Base-by-base conservation (phyloP, 2,113 vertebrate genomes). In the Alethe diademata region DNA sequence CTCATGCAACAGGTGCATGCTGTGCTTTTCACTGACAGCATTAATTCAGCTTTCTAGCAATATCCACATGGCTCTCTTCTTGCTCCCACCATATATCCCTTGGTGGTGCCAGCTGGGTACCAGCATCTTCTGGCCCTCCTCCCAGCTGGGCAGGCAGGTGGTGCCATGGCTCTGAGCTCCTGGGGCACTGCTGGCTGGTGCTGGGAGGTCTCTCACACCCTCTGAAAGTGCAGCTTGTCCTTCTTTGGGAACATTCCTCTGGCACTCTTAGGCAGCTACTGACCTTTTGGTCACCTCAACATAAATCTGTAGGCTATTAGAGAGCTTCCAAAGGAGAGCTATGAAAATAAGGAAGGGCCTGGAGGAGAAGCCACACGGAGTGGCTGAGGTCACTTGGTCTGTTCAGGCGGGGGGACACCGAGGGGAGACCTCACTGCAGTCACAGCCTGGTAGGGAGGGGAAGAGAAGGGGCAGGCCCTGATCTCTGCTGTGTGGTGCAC, bases 361-460 rank as follows among this genome's bases (percentile, higher is more conserved):
- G 12, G 35, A 69, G 35, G 54, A 14, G 54, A 60, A 70, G 35
- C 35, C 23, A 14, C 31, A 5, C 2, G 24, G 65, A 70, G 24
- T 1, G 8, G 23, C 14, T 50, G 53, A 28, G 23, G 12, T 40
- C 78, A 23, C 29, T 50, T 23, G 53, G 19, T 50, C 35, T 70
- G 43, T 40, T n/a, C 19, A 58, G 29, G 19, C 53, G 69, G 78
- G 35, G 16, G 35, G 14, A 58, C 35, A 14, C 29, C 38, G 29
- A 58, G 29, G 35, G 9, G 42, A 60, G 35, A n/a, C 24, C 31
- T n/a, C 29, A 12, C 2, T 40, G 24, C 24, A n/a, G 29, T 50
- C 14, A 35, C 5, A 35, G 1, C 8, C 50, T 60, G 9, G 5
- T 81, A 0, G 1, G 29, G 36, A 19, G 35, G 19, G 35, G 7